Conservation (phyloP, 2,113 vertebrate genomes). For the Corythaixoides concolor region DNA sequence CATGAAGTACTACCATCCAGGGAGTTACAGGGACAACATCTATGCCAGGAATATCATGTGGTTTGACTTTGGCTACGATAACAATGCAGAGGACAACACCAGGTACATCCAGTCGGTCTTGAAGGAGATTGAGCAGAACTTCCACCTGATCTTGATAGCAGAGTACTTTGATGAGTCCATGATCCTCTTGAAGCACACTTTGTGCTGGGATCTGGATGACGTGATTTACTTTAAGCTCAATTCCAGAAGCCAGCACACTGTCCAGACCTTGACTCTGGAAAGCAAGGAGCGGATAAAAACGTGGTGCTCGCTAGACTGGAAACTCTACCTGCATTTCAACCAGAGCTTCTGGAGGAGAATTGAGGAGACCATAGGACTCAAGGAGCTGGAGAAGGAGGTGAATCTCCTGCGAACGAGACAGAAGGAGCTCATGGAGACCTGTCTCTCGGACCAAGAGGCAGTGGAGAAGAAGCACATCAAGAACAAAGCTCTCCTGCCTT, state of each 20-base stretch:
- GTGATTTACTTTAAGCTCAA: conserved; percentile 85
- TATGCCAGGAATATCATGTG: conserved; percentile 82
- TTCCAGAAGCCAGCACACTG: conserved; percentile 67
- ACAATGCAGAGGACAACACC: neutral
- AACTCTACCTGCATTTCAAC: conserved; percentile 88
- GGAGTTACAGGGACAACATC: neutral
- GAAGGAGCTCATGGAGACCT: conserved; percentile 71
- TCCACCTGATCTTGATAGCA: conserved; percentile 82
- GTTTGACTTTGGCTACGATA: conserved; percentile 87
- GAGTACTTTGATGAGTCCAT: conserved; percentile 91
- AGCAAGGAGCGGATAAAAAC: conserved; percentile 67
- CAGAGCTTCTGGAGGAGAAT: conserved; percentile 82
- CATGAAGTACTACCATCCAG: conserved; percentile 50
- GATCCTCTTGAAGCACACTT: conserved; percentile 79
- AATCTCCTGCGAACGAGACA: conserved; percentile 61
- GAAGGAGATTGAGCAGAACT: conserved; percentile 72
- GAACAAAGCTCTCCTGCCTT: conserved; percentile 76
- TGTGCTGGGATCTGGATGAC: conserved; percentile 88
- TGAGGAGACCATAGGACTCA: conserved; percentile 60
- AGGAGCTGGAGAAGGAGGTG: conserved; percentile 76
- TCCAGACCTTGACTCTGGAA: conserved; percentile 37
- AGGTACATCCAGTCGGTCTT: conserved; percentile 55
- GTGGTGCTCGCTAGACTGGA: conserved; percentile 88
- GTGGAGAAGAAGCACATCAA: conserved; percentile 61
- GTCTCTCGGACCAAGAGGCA: conserved; percentile 70